phyloP scores from a whole-genome alignment of 2,797 vertebrate genomes.

The Bradypus variegatus region DNA sequence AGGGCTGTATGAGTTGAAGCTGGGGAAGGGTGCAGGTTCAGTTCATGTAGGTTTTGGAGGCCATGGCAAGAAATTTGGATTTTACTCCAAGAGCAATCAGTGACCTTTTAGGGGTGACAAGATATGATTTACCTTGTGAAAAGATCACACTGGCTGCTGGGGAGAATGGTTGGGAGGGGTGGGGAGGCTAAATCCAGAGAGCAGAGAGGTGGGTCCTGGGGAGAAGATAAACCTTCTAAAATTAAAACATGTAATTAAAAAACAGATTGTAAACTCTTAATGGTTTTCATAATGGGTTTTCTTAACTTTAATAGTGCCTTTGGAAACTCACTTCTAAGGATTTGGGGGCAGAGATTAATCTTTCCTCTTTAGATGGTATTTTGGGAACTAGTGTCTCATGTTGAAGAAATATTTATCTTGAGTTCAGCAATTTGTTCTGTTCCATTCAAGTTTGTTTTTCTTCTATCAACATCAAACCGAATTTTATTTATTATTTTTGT shows the following conservation, averaged over 20 bases:
- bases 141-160: background rate
- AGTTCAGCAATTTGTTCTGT: too few relatives aligned
- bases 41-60: background rate
- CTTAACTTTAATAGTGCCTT: too few relatives aligned
- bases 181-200: background rate
- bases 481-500: too few relatives aligned
- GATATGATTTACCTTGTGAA: too few relatives aligned
- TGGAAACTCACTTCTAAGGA: too few relatives aligned
- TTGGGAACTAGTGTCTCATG: too few relatives aligned
- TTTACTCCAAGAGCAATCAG: background rate
- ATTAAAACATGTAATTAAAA: background rate
- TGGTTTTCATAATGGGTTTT: too few relatives aligned
- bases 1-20: background rate
- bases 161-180: background rate
- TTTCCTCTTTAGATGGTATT: too few relatives aligned
- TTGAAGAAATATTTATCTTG: too few relatives aligned
- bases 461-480: too few relatives aligned
- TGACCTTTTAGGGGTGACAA: background rate
- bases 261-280: background rate
- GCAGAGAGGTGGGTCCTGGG: background rate
- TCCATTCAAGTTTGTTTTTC: too few relatives aligned
- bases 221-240: background rate
- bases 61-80: background rate
- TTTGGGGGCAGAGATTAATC: too few relatives aligned
- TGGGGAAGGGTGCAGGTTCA: background rate